These are phyloP conservation scores for Eristalinus aeneus DNA, from an alignment of 2,888 invertebrate species.

Conservation along the genomic window DNA sequence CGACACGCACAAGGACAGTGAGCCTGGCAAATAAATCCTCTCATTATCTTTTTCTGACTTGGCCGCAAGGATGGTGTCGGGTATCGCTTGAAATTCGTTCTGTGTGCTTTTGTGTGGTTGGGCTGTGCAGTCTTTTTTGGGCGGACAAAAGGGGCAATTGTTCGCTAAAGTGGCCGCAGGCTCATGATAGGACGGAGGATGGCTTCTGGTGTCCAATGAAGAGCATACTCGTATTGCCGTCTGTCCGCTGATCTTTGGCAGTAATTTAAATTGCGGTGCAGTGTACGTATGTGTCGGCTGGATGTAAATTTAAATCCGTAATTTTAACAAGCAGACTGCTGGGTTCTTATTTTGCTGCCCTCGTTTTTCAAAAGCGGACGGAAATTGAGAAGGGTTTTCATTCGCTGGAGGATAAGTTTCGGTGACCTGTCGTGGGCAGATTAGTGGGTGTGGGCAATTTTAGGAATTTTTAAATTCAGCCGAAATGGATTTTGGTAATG, in stretches of 20 bases:
- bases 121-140: background rate
- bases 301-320: background rate
- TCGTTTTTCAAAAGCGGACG: background rate
- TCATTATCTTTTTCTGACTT: conserved; percentile 51
- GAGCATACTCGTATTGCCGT: conserved; percentile 1
- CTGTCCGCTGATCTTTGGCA: conserved; percentile 16
- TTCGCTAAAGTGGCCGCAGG: conserved; percentile 25
- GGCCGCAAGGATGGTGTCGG: conserved; percentile 11
- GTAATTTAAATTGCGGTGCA: background rate
- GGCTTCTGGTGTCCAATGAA: background rate
- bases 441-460: conserved; percentile 6
- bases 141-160: conserved; percentile 31
- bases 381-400: conserved; percentile 26
- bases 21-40: conserved; percentile 41
- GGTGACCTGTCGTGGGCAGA: conserved; percentile 37
- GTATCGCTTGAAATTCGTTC: background rate
- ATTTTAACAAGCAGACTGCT: background rate
- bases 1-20: conserved; percentile 21
- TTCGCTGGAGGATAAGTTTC: background rate
- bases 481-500: background rate
- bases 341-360: background rate
- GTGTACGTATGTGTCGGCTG: background rate
- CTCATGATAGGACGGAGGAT: background rate
- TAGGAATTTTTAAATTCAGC: background rate
- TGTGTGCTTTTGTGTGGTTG: background rate